Conservation (phyloP, 2,888 invertebrate genomes). For the Phyto melanocephala region DNA sequence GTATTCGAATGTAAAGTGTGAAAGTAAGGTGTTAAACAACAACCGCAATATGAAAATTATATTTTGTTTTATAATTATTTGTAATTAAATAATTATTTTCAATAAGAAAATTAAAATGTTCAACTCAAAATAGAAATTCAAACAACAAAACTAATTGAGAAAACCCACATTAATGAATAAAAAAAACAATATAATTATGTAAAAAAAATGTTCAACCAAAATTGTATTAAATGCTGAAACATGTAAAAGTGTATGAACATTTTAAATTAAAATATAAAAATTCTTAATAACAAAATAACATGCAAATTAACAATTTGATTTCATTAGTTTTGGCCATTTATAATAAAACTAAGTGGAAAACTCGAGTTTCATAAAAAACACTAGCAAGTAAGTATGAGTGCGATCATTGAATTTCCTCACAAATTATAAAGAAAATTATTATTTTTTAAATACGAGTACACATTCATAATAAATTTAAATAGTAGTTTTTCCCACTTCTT, state of each 20-base stretch:
- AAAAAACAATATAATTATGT: conserved; percentile 9
- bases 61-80: conserved; percentile 35
- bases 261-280: too few species aligned
- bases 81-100: conserved; percentile 55
- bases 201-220: conserved; percentile 22
- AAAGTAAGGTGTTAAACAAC: conserved; percentile 27
- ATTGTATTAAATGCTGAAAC: background rate
- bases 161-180: conserved; percentile 5
- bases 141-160: conserved; percentile 8
- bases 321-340: conserved; percentile 44
- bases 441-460: conserved; percentile 39
- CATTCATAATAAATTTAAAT: background rate
- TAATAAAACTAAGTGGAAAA: conserved; percentile 7
- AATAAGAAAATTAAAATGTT: conserved; percentile 41
- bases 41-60: background rate
- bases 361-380: background rate
- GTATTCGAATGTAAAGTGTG: conserved; percentile 20
- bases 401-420: conserved; percentile 27
- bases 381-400: background rate
- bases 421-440: conserved; percentile 52
- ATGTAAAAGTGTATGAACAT: too few species aligned
- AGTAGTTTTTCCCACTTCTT: conserved; percentile 9
- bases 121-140: conserved; percentile 10
- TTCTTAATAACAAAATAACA: conserved; percentile 66
- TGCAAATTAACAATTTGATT: conserved; percentile 65